phyloP scores from a whole-genome alignment of 1,140 invertebrate genomes.

The Cydia splendana region DNA sequence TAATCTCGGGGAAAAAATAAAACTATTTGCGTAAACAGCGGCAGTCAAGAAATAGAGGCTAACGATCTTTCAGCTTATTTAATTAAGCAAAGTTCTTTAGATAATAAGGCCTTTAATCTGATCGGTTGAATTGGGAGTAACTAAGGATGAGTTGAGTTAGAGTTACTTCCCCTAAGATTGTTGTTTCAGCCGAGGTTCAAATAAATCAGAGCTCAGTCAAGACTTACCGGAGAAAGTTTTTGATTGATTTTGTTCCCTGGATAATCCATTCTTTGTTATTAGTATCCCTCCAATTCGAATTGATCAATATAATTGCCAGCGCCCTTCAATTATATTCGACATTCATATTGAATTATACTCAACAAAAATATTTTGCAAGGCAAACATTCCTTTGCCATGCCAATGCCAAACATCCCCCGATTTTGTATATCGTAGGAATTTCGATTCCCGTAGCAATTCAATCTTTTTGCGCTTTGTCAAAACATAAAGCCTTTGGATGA shows the following conservation, averaged over 20 bases:
- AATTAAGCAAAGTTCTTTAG: no score
- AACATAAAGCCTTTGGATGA: constrained; percentile 1
- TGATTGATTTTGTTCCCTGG: constrained; percentile 14
- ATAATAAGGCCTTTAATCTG: neutral
- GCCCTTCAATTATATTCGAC: neutral
- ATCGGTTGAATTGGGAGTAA: constrained; percentile 4
- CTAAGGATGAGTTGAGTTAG: neutral
- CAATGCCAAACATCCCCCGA: neutral
- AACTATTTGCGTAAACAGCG: neutral
- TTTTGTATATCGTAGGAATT: neutral
- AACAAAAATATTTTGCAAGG: neutral
- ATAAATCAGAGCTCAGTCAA: constrained; percentile 2
- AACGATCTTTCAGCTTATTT: neutral
- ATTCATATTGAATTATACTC: neutral
- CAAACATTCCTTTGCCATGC: no score
- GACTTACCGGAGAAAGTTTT: constrained; percentile 7
- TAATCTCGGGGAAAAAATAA: neutral
- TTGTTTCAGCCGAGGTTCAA: neutral
- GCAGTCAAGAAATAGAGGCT: neutral
- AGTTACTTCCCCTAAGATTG: constrained; percentile 5
- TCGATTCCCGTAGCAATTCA: constrained; percentile 20
- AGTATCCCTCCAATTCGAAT: neutral
- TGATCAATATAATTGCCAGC: neutral
- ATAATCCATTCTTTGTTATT: neutral
- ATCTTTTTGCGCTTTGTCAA: constrained; percentile 28